Evolutionary conservation across 2,113 vertebrate genomes (phyloP).

Genomic region (Tympanuchus pallidicinctus): DNA sequence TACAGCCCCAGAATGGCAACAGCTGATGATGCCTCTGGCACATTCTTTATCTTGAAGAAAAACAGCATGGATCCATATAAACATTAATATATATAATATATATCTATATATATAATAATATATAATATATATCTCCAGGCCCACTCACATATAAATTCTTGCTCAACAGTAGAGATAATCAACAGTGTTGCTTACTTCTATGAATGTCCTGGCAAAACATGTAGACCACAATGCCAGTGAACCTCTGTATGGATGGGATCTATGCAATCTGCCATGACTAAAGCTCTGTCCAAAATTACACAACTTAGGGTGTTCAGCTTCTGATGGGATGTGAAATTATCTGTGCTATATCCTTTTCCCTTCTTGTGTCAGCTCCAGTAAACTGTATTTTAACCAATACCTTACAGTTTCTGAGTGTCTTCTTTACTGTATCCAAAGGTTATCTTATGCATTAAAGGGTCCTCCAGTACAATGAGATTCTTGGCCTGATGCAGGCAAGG

Average conservation of each 20-base stretch:
- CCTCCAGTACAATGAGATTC: not conserved
- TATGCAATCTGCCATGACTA: not conserved
- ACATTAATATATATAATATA: too few relatives aligned
- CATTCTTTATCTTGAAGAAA: not conserved
- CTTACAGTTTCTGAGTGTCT: not conserved
- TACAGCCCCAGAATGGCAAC: rapidly evolving
- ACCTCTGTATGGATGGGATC: not conserved
- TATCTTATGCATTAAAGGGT: not conserved
- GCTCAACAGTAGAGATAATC: not conserved
- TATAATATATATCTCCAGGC: too few relatives aligned
- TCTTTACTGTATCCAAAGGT: not conserved
- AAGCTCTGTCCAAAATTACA: not conserved
- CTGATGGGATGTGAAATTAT: not conserved
- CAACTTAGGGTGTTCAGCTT: rapidly evolving
- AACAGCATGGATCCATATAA: not conserved
- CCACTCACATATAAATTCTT: too few relatives aligned
- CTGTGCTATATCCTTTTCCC: not conserved
- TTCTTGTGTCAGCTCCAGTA: not conserved
- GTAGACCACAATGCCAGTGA: not conserved
- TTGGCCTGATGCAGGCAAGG: not conserved
- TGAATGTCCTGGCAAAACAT: not conserved
- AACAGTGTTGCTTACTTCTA: not conserved
- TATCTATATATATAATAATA: too few relatives aligned
- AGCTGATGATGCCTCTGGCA: rapidly evolving
- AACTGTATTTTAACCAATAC: not conserved